Percentiles rank a stretch among this genome's conserved stretches.
phyloP scores from a whole-genome alignment of 2,797 vertebrate species.

The Phalloptychus januarius region DNA sequence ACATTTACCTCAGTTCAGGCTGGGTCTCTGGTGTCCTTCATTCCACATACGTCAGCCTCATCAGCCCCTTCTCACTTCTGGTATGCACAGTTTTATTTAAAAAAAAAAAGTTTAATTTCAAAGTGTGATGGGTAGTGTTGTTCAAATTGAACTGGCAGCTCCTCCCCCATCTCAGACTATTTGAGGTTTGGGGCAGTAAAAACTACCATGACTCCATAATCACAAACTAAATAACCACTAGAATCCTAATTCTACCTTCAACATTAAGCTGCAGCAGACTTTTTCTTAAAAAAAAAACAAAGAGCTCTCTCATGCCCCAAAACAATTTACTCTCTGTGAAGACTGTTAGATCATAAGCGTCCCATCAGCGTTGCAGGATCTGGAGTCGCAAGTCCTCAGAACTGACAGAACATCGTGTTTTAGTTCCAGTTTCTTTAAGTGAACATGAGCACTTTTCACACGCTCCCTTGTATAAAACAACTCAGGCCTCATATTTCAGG shows the following conservation, averaged over 20 bases:
- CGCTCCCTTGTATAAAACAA: conserved; percentile 3
- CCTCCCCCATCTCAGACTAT: not conserved
- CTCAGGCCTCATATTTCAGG: conserved; percentile 1
- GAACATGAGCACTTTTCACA: conserved; percentile 19
- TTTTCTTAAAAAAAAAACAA: not conserved
- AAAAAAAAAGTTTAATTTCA: conserved; percentile 28
- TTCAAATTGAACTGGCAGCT: conserved; percentile 20
- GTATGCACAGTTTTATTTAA: conserved; percentile 4
- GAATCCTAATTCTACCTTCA: not conserved
- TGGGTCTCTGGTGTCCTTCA: conserved; percentile 35
- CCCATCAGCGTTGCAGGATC: not conserved
- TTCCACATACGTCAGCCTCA: conserved; percentile 42
- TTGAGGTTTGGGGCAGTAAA: not conserved
- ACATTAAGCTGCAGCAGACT: not conserved
- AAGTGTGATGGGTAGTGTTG: not conserved
- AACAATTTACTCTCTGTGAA: not conserved
- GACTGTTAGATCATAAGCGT: not conserved
- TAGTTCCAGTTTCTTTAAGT: conserved; percentile 12
- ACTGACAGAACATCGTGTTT: not conserved
- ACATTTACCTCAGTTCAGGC: conserved; percentile 35
- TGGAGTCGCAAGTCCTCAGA: conserved; percentile 1
- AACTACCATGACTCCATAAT: too few relatives aligned
- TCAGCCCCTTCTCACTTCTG: conserved; percentile 29
- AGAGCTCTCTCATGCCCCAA: not conserved
- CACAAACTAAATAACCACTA: not conserved